A percentile compares a stretch with the other conserved stretches of the same genome.
phyloP scores from a whole-genome alignment of 2,888 invertebrate species.

The Caenorhabditis japonica region DNA sequence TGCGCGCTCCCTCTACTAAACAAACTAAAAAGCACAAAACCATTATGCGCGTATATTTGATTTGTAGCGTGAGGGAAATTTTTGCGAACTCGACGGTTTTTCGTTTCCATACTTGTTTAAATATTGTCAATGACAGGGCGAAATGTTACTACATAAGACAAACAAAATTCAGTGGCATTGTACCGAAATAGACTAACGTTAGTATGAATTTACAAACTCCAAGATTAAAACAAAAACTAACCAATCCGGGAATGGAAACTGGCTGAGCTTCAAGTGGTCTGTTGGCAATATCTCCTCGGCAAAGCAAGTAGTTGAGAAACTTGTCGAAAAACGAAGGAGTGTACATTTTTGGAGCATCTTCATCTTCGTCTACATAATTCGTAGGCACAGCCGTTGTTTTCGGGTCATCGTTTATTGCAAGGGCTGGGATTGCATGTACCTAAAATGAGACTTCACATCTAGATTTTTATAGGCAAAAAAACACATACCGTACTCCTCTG shows the following conservation, averaged over 20 bases:
- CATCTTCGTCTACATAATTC: conserved; percentile 60
- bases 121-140: conserved; percentile 7
- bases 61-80: too few relatives aligned
- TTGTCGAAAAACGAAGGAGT: conserved; percentile 62
- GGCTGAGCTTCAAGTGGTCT: conserved; percentile 59
- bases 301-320: conserved; percentile 58
- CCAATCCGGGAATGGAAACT: conserved; percentile 62
- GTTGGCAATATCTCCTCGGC: conserved; percentile 63
- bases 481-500: conserved; percentile 49
- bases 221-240: conserved; percentile 26
- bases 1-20: conserved; percentile 27
- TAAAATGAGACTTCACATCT: neutral
- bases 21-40: conserved; percentile 36
- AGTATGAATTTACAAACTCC: neutral
- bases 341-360: conserved; percentile 51
- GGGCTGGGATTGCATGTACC: conserved; percentile 47
- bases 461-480: neutral
- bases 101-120: conserved; percentile 41
- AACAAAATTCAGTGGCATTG: conserved; percentile 5
- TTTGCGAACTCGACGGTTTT: conserved; percentile 37
- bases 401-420: conserved; percentile 41
- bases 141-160: neutral
- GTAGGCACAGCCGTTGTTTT: conserved; percentile 12
- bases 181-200: conserved; percentile 17
- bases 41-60: conserved; percentile 35